Evolutionary conservation across 2,797 vertebrate species (phyloP).

Genomic region (Danionella dracula): DNA sequence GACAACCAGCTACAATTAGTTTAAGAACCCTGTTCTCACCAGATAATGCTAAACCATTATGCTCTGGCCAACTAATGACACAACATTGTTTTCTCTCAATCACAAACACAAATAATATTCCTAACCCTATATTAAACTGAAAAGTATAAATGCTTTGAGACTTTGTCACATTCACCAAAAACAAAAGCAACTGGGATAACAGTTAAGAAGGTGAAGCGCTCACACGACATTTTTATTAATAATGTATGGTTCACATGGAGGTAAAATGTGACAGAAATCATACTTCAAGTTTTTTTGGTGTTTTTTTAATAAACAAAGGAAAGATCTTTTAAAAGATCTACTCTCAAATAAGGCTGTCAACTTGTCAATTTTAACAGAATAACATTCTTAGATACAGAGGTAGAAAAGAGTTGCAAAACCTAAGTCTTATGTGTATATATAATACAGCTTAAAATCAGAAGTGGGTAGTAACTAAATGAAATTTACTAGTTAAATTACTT

Average conservation of each 20-base stretch:
- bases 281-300: slow-evolving; percentile 29
- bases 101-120: background rate
- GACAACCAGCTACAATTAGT: no score
- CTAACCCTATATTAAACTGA: background rate
- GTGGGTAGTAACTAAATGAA: no score
- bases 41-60: no score
- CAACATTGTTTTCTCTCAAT: slow-evolving; percentile 4
- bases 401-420: no score
- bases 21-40: no score
- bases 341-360: background rate
- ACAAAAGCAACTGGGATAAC: no score
- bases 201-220: background rate
- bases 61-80: no score
- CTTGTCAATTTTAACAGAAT: slow-evolving; percentile 6
- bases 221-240: slow-evolving; percentile 49
- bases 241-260: slow-evolving; percentile 55
- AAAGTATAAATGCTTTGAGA: background rate
- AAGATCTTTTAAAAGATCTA: background rate
- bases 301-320: background rate
- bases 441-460: no score
- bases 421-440: no score
- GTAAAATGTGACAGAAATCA: slow-evolving; percentile 54
- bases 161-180: no score
- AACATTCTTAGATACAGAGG: no score
- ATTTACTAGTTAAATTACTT: no score